These are phyloP conservation scores for Amblyraja radiata DNA, from an alignment of 2,797 vertebrate species.

Conservation along the genomic window DNA sequence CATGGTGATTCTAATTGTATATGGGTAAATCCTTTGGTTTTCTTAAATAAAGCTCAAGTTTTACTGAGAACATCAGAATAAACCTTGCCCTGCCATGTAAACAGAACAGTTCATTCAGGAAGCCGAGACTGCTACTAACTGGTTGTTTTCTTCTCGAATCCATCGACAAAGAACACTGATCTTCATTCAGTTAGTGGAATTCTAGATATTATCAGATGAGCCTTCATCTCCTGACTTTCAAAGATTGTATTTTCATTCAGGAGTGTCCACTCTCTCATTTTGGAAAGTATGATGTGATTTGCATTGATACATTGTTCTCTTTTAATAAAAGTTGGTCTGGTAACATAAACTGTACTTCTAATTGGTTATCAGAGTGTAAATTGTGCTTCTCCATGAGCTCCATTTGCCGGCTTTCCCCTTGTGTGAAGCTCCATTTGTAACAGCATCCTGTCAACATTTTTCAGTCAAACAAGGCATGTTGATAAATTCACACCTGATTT, in stretches of 20 bases:
- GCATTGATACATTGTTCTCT: neutral
- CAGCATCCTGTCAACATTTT: neutral
- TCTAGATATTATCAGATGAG: neutral
- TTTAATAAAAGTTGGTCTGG: neutral
- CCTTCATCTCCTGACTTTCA: neutral
- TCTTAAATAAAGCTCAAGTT: neutral
- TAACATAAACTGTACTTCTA: neutral
- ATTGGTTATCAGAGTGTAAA: neutral
- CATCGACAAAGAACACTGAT: neutral
- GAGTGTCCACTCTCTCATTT: neutral
- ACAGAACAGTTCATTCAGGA: neutral
- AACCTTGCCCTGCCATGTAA: neutral
- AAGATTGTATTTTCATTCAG: neutral
- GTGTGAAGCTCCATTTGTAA: neutral
- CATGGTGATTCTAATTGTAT: neutral
- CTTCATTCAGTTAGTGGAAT: neutral
- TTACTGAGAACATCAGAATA: neutral
- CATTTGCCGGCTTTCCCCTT: too few relatives aligned
- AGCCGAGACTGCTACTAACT: neutral
- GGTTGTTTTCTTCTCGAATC: neutral
- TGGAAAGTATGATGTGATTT: neutral
- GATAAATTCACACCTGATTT: neutral
- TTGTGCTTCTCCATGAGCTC: neutral
- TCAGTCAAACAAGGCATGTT: neutral
- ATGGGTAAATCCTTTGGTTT: neutral